phyloP scores from a whole-genome alignment of 2,113 vertebrate genomes.

The Cottus gobio region DNA sequence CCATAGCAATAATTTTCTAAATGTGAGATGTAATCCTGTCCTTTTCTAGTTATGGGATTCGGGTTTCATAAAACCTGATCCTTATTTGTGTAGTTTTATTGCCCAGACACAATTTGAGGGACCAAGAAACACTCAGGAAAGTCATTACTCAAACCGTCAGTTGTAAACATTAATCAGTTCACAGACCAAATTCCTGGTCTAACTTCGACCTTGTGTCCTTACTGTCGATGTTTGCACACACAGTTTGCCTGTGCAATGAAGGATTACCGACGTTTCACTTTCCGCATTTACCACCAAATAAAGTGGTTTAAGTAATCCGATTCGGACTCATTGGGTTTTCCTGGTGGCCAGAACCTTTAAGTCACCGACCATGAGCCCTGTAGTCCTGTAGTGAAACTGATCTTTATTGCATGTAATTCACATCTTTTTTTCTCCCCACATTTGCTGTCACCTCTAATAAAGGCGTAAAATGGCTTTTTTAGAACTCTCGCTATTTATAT shows the following conservation, averaged over 20 bases:
- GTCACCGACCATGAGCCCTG: not conserved
- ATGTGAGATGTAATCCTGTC: not conserved
- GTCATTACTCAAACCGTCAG: not conserved
- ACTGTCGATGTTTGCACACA: not conserved
- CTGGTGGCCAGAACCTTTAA: not conserved
- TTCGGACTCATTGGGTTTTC: not conserved
- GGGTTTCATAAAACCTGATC: not conserved
- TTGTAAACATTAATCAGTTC: not conserved
- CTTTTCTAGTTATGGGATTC: not conserved
- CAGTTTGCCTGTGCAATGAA: not conserved
- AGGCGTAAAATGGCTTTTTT: not conserved
- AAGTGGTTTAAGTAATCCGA: constrained; percentile 12
- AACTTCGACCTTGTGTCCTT: not conserved
- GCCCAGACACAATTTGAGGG: not conserved
- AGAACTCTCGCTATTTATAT: not conserved
- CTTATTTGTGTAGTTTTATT: not conserved
- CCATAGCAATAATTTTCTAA: not conserved
- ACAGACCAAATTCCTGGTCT: not conserved
- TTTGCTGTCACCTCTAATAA: not conserved
- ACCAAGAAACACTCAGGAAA: not conserved
- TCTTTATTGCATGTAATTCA: not conserved
- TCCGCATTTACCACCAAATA: not conserved
- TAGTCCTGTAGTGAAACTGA: not conserved
- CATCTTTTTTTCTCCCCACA: not conserved
- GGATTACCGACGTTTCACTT: not conserved